A percentile compares a stretch with the other conserved stretches of the same genome.
phyloP scores from a whole-genome alignment of 30 jellyfish, hydroid and myxozoan genomes.

The Mastigias papua region DNA sequence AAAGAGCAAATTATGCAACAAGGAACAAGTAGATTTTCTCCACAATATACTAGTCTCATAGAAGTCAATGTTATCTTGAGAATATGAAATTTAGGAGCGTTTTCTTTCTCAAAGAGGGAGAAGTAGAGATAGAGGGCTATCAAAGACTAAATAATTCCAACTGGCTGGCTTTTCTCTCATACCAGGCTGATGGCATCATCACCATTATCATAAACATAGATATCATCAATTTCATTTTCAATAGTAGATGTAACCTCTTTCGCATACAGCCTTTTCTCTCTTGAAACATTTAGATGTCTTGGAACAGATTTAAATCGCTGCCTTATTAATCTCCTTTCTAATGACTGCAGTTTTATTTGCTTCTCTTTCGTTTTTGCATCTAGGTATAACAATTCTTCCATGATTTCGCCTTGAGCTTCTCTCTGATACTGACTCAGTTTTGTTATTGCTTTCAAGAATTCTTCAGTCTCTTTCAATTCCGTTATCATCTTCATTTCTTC shows the following conservation, averaged over 20 bases:
- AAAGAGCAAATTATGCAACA: too few relatives aligned
- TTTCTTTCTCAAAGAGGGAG: too few relatives aligned
- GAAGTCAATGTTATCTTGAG: too few relatives aligned
- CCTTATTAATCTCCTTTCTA: conserved; percentile 25
- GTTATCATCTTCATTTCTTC: conserved; percentile 46
- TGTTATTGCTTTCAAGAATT: conserved; percentile 53
- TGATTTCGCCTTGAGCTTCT: conserved; percentile 29
- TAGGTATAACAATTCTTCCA: conserved; percentile 7
- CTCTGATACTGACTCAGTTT: conserved; percentile 45
- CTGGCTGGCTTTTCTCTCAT: too few relatives aligned
- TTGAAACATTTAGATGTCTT: conserved; percentile 41
- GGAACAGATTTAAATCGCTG: conserved; percentile 31
- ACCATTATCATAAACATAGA: not conserved
- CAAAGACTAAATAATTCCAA: too few relatives aligned
- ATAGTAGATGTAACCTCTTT: not conserved
- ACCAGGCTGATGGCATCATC: conserved; percentile 46
- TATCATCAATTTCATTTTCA: not conserved
- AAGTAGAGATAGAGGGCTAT: too few relatives aligned
- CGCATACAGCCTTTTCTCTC: conserved; percentile 7
- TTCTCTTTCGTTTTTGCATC: conserved; percentile 24
- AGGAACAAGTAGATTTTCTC: too few relatives aligned
- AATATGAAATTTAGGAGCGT: too few relatives aligned
- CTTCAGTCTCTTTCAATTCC: conserved; percentile 54
- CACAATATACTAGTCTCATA: too few relatives aligned
- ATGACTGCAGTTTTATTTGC: conserved; percentile 11